Evolutionary conservation across 2,888 invertebrate genomes (phyloP).

Genomic region (Congeria kusceri): DNA sequence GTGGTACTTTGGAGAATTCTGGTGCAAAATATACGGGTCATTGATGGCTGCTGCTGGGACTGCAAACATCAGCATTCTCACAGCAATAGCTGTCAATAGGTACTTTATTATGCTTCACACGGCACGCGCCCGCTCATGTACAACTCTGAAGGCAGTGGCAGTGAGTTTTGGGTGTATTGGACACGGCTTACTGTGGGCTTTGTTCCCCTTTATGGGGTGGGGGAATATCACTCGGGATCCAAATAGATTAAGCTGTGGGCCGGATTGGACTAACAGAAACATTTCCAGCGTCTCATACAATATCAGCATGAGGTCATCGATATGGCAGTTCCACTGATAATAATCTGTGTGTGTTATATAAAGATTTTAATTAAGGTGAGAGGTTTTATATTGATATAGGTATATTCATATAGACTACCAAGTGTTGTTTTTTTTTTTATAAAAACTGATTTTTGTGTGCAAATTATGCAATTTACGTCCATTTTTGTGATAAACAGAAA

Average conservation of each 20-base stretch:
- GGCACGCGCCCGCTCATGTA: slow-evolving; percentile 30
- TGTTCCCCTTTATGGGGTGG: too few species aligned
- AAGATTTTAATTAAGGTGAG: slow-evolving; percentile 67
- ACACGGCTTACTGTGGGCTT: slow-evolving; percentile 49
- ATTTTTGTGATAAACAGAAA: too few species aligned
- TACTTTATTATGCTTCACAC: slow-evolving; percentile 30
- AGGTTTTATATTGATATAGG: too few species aligned
- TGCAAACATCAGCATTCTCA: slow-evolving; percentile 36
- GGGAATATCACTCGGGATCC: slow-evolving; percentile 23
- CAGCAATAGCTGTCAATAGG: slow-evolving; percentile 39
- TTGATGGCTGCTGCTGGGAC: slow-evolving; percentile 26
- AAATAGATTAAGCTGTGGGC: slow-evolving; percentile 22
- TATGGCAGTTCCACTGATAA: slow-evolving; percentile 67
- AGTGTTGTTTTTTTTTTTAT: too few species aligned
- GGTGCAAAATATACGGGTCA: slow-evolving; percentile 40
- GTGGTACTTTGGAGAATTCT: slow-evolving; percentile 37
- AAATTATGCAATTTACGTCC: too few species aligned
- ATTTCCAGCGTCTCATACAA: slow-evolving; percentile 29
- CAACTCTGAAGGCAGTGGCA: slow-evolving; percentile 36
- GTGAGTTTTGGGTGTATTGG: slow-evolving; percentile 30
- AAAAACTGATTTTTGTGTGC: too few species aligned
- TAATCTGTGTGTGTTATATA: too few species aligned
- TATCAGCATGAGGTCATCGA: slow-evolving; percentile 21
- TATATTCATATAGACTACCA: too few species aligned
- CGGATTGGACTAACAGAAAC: too few species aligned